Evolutionary conservation across 2,797 vertebrate species (phyloP).

Genomic region (Rhynchonycteris naso): DNA sequence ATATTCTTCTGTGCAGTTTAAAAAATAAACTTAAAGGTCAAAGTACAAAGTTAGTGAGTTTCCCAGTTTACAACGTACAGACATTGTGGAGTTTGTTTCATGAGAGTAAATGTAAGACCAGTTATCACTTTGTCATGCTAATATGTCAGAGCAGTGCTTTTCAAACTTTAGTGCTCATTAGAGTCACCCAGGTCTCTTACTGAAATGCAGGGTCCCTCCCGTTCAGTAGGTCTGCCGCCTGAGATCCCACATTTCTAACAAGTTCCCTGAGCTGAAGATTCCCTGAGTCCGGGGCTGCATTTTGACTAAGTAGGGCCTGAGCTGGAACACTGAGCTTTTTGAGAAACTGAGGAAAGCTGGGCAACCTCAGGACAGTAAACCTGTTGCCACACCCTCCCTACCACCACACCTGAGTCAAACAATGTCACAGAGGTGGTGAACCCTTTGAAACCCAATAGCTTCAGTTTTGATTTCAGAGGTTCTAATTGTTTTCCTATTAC

Average conservation of each 20-base stretch:
- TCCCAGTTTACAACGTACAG: not conserved
- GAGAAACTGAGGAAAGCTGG: not conserved
- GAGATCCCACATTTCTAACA: not conserved
- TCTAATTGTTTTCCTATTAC: not conserved
- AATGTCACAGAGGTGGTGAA: not conserved
- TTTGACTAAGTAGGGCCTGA: not conserved
- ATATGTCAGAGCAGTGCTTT: not conserved
- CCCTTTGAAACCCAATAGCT: not conserved
- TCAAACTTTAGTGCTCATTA: not conserved
- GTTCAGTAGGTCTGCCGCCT: not conserved
- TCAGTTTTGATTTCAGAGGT: not conserved
- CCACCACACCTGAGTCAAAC: not conserved
- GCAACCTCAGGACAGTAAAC: not conserved
- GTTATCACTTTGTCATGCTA: not conserved
- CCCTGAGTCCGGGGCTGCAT: not conserved
- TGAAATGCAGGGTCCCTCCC: not conserved
- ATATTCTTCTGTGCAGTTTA: not conserved
- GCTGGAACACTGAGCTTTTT: not conserved
- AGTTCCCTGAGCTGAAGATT: too few species aligned
- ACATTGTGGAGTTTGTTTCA: not conserved
- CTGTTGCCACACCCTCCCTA: not conserved
- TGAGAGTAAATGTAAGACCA: not conserved
- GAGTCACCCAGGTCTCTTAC: not conserved
- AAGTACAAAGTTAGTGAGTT: not conserved
- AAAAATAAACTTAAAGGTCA: slow-evolving; percentile 33